Evolutionary conservation across 2,113 vertebrate genomes (phyloP), one percentile per base, ranked within the genome.

Genomic region (Motacilla tschutschensis): DNA sequence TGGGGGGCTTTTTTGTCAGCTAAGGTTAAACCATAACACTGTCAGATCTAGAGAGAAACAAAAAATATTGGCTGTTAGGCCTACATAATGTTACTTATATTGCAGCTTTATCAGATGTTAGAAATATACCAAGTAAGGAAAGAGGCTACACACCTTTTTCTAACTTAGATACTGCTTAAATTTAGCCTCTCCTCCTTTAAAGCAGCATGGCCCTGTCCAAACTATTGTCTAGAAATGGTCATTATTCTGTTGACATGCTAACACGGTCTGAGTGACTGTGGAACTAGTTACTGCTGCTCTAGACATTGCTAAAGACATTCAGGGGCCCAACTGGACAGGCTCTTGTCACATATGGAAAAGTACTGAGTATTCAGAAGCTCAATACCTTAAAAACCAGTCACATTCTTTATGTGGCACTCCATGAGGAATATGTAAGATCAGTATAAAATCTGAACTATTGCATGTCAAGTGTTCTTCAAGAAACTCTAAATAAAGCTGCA

Each of bases 201-300:
- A 58, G 13, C 0, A 6, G 10, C 8, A 9, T 0, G 0, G 4
- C 3, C 38, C 44, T 66, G 24, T 44, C 43, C 25, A 90, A 67
- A 25, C 12, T 44, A 31, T 14, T 31, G 17, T 2, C 48, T 74
- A 12, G 1, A 81, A 81, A 35, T 9, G 4, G 3, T 14, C 20
- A 51, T 29, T 51, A 33, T 31, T n/a, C 31, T 19, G 13, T 40
- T 25, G 59, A 38, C 10, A 10, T 25, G 14, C 5, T 67, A 62
- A 31, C 18, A 31, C 21, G 33, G 7, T 41, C 13, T 50, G 16
- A 40, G 36, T 46, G 24, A 29, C 21, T 31, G 10, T 24, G 29
- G 33, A 14, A 57, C 47, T 36, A 9, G 13, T 63, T 82, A 44
- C 35, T 58, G 25, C 8, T 75, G 10, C 29, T 53, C 38, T 10